These are phyloP conservation scores for Heliornis fulica DNA, from an alignment of 2,113 vertebrate genomes.

Conservation along the genomic window DNA sequence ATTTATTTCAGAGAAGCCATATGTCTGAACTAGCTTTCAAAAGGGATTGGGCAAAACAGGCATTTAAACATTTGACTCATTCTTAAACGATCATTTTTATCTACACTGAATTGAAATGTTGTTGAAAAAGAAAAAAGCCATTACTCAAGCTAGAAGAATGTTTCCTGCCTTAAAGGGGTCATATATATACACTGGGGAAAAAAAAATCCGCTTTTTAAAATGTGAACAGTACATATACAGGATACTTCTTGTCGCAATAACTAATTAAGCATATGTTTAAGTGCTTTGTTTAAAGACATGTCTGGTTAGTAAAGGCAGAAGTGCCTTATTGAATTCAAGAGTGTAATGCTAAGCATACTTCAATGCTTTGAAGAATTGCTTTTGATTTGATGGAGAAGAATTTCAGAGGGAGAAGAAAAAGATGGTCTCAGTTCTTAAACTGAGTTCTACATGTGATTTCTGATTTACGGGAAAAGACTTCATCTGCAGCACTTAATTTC, in stretches of 20 bases:
- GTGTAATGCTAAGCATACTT: neutral
- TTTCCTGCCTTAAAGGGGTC: neutral
- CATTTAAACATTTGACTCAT: neutral
- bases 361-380: neutral
- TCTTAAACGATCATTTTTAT: neutral
- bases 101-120: neutral
- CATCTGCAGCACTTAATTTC: neutral
- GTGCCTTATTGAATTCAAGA: slow-evolving; percentile 5
- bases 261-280: slow-evolving; percentile 14
- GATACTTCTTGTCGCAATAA: neutral
- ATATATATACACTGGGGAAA: neutral
- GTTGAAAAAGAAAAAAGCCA: neutral
- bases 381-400: slow-evolving; percentile 28
- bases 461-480: neutral
- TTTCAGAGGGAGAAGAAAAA: neutral
- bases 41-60: neutral
- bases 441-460: neutral
- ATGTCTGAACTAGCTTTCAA: neutral
- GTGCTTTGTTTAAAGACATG: slow-evolving; percentile 14
- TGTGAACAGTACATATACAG: neutral
- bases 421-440: neutral
- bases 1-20: neutral
- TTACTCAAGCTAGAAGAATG: neutral
- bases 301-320: neutral
- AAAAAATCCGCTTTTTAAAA: neutral